Percentiles rank a stretch among this genome's conserved stretches.
Evolutionary conservation across 1,140 invertebrate species (phyloP).

Genomic region (Tetranychus urticae): DNA sequence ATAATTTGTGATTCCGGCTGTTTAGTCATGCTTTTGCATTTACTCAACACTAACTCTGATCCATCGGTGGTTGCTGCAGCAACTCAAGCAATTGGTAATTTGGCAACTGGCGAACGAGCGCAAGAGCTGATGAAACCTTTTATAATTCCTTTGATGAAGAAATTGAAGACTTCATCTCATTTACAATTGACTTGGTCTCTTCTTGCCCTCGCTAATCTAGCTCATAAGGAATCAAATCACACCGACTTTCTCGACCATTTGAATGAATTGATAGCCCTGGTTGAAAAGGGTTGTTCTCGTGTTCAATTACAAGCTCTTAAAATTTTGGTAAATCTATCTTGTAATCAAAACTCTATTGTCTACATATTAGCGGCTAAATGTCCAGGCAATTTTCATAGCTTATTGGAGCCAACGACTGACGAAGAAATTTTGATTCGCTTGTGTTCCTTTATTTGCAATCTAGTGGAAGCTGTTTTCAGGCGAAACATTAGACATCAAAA

Average conservation of each 20-base stretch:
- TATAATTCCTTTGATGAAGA: neutral
- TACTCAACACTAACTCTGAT: neutral
- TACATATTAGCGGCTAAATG: constrained; percentile 34
- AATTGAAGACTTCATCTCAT: neutral
- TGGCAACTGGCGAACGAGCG: neutral
- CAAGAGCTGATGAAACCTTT: neutral
- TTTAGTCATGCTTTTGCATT: neutral
- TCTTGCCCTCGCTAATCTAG: constrained; percentile 26
- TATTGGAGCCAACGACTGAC: constrained; percentile 23
- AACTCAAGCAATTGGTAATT: neutral
- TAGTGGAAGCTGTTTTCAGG: constrained; percentile 23
- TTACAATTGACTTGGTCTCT: constrained; percentile 13
- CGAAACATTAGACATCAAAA: constrained; percentile 23
- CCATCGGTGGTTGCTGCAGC: neutral
- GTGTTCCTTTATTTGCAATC: constrained; percentile 29
- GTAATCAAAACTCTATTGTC: constrained; percentile 34
- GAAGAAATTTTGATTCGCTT: constrained; percentile 28
- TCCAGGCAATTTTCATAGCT: constrained; percentile 25
- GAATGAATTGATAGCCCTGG: constrained; percentile 12
- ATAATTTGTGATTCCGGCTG: neutral
- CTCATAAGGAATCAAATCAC: constrained; percentile 15
- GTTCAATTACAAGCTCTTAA: constrained; percentile 30
- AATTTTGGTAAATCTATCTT: constrained; percentile 37
- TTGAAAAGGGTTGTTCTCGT: constrained; percentile 18
- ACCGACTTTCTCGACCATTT: constrained; percentile 4